phyloP scores from a whole-genome alignment of 2,888 invertebrate species.

The Muschampia plurimacula region DNA sequence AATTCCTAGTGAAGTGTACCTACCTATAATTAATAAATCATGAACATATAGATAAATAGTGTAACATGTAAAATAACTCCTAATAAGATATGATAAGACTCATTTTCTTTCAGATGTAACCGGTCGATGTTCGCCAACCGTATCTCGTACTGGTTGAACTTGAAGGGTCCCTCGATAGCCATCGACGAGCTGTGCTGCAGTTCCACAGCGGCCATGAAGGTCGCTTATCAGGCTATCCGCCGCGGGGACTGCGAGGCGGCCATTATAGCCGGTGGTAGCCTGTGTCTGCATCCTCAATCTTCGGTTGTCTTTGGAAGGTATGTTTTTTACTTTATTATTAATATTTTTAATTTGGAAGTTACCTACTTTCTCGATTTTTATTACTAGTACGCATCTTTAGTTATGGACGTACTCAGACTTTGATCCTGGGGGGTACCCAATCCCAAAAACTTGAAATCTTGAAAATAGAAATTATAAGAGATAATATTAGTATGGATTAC shows the following conservation, averaged over 20 bases:
- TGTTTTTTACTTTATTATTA: slow-evolving; percentile 47
- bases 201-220: slow-evolving; percentile 56
- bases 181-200: slow-evolving; percentile 59
- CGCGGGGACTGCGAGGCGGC: slow-evolving; percentile 73
- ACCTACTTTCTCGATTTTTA: not conserved
- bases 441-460: no score
- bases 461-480: no score
- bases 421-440: no score
- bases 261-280: slow-evolving; percentile 85
- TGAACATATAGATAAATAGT: no score
- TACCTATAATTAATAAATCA: slow-evolving; percentile 9
- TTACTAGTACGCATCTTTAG: not conserved
- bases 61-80: no score
- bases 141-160: slow-evolving; percentile 65
- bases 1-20: no score
- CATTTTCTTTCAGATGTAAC: slow-evolving; percentile 49
- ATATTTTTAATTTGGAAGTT: slow-evolving; percentile 10
- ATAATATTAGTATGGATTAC: no score
- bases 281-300: slow-evolving; percentile 69
- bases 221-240: slow-evolving; percentile 56
- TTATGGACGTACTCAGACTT: not conserved
- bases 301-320: slow-evolving; percentile 55
- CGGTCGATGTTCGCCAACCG: slow-evolving; percentile 64
- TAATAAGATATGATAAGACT: no score
- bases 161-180: slow-evolving; percentile 60